Evolutionary conservation across 2,888 invertebrate species (phyloP).

Genomic region (Drosophila suboccidentalis): DNA sequence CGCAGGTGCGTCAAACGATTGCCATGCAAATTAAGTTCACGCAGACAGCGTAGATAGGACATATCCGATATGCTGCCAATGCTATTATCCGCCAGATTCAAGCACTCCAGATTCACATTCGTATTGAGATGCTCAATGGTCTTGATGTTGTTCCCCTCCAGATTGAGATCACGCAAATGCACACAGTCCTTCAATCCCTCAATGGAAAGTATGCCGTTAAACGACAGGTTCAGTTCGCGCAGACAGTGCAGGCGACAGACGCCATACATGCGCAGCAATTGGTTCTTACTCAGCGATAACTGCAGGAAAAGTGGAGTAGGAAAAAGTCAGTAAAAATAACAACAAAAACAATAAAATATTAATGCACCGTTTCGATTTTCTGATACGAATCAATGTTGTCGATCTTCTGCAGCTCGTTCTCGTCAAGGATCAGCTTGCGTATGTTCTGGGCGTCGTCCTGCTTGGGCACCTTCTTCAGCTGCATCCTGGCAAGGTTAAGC

Average conservation of each 20-base stretch:
- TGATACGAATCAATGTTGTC: constrained; percentile 94
- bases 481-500: constrained; percentile 92
- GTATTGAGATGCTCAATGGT: constrained; percentile 95
- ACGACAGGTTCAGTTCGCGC: constrained; percentile 92
- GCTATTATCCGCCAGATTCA: constrained; percentile 96
- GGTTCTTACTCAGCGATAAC: constrained; percentile 95
- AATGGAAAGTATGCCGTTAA: constrained; percentile 95
- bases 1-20: constrained; percentile 93
- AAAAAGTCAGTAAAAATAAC: background rate
- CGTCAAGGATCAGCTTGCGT: constrained; percentile 91
- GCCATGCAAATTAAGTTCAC: constrained; percentile 94
- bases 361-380: constrained; percentile 91
- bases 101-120: constrained; percentile 92
- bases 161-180: constrained; percentile 92
- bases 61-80: constrained; percentile 94
- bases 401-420: constrained; percentile 94
- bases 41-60: constrained; percentile 92
- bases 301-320: constrained; percentile 85
- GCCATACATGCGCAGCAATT: constrained; percentile 94
- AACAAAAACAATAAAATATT: background rate
- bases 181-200: constrained; percentile 95
- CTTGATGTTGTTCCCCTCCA: constrained; percentile 96
- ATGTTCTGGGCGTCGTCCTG: constrained; percentile 89
- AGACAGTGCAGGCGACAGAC: constrained; percentile 92
- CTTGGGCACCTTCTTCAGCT: constrained; percentile 92